Evolutionary conservation across 2,113 vertebrate genomes (phyloP).

Genomic region (Laticauda colubrina): DNA sequence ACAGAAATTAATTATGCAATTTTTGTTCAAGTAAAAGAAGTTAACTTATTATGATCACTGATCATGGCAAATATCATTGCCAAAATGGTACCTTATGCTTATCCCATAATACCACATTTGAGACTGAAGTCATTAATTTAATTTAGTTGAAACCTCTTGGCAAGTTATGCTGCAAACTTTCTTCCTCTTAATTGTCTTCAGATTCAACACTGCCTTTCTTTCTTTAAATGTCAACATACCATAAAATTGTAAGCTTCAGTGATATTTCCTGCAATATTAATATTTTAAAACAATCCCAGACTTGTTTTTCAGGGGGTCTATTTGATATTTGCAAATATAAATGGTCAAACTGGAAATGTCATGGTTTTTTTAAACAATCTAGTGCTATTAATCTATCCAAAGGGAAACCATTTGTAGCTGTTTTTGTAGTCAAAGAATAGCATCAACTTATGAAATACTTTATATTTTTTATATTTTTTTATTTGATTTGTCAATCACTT

Average conservation of each 20-base stretch:
- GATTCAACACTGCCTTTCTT: constrained; percentile 14
- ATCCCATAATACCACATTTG: background rate
- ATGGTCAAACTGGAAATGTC: background rate
- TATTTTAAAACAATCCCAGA: constrained; percentile 3
- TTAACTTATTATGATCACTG: background rate
- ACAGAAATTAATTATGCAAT: background rate
- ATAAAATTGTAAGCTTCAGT: background rate
- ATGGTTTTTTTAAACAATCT: background rate
- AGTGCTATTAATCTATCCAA: constrained; percentile 15
- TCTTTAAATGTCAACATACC: constrained; percentile 27
- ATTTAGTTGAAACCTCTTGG: constrained; percentile 17
- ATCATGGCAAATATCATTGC: background rate
- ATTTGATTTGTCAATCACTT: no score
- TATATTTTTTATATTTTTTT: background rate
- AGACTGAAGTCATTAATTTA: constrained; percentile 31
- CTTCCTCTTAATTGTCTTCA: constrained; percentile 25
- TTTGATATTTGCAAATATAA: background rate
- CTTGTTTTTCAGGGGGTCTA: background rate
- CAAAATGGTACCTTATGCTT: background rate
- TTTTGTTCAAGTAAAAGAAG: constrained; percentile 21
- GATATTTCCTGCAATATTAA: constrained; percentile 27
- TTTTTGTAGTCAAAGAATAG: constrained; percentile 29
- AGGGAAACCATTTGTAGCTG: constrained; percentile 30
- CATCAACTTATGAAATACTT: constrained; percentile 9
- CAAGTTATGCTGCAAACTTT: background rate